Base-by-base conservation (phyloP, 1,140 invertebrate species). In the Protaetia brevitarsis region DNA sequence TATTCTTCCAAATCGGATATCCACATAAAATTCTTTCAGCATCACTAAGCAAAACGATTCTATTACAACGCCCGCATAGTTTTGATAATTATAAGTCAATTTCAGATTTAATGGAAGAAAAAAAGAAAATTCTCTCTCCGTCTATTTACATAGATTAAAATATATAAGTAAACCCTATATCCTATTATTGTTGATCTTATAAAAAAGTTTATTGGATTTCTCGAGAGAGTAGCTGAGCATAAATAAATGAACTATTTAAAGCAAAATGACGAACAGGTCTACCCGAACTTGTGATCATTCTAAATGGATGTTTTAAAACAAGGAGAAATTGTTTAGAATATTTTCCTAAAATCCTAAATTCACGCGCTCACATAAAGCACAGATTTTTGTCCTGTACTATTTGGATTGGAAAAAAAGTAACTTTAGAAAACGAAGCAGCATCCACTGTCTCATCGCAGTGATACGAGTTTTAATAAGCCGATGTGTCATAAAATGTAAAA, bases 151-250 rank as follows among this genome's bases (percentile, higher is more conserved):
- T 51, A 51, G 41, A 51, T 51, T 51, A 51, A 23, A 51, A 16
- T 8, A 51, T 72, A 74, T 66, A 59, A 28, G 57, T 27, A 27
- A 59, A 28, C 10, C 34, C 41, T 67, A 64, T 76, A 76, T 72
- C 71, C 73, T 74, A 72, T n/a, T n/a, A n/a, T 71, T 76, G 74
- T 76, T 76, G 74, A 75, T 74, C 74, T 74, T 75, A 72, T 72
- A 75, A 51, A 51, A 45, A 71, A 76, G 73, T 76, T 74, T 76
- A 76, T 76, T 68, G 68, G 65, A 73, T 69, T 69, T 68, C 64
- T 69, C 63, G 16, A 41, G 27, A 58, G 29, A 59, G 29, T 31
- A 59, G 26, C 11, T 19, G 29, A 51, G 41, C 41, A 51, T 51
- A 23, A 19, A 51, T 51, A 23, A 51, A 51, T 51, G 13, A 13